Percentiles rank a stretch among this genome's conserved stretches.
These are phyloP conservation scores for Oceanodroma tethys DNA, from an alignment of 2,113 vertebrate species.

Conservation along the genomic window DNA sequence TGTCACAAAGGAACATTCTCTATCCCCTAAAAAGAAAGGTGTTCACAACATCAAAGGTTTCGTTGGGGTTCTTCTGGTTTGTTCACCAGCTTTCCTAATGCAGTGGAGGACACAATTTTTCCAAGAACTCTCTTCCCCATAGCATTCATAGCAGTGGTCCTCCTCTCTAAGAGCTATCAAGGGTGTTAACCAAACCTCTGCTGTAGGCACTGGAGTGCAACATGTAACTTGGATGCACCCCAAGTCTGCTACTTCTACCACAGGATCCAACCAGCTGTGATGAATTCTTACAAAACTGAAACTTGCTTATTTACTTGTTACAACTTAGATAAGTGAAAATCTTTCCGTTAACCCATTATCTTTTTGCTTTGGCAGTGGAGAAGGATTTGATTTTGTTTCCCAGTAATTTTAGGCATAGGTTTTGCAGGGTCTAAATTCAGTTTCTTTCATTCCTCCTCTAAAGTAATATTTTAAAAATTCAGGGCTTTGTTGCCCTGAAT, in stretches of 20 bases:
- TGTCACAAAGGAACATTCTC: background rate
- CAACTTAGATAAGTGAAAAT: background rate
- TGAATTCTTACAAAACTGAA: background rate
- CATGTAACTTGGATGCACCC: background rate
- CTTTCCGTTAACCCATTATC: rapidly evolving
- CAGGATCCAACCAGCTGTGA: background rate
- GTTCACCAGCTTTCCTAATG: background rate
- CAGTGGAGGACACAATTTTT: background rate
- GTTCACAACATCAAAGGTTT: background rate
- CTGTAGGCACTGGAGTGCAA: background rate
- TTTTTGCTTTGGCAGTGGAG: background rate
- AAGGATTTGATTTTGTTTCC: background rate
- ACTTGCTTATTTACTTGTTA: background rate
- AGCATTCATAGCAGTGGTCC: background rate
- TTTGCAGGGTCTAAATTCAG: background rate
- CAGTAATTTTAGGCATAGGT: background rate
- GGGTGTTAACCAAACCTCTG: background rate
- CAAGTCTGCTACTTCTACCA: background rate
- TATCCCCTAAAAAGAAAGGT: background rate
- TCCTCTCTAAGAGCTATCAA: background rate
- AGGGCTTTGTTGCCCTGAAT: background rate
- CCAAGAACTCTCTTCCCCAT: background rate
- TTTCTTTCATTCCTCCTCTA: background rate
- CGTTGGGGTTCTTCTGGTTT: background rate
- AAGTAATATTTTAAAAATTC: background rate